Evolutionary conservation across 35 echinoderm and acorn worm genomes (phyloP).

Genomic region (Holothuria glaberrima): DNA sequence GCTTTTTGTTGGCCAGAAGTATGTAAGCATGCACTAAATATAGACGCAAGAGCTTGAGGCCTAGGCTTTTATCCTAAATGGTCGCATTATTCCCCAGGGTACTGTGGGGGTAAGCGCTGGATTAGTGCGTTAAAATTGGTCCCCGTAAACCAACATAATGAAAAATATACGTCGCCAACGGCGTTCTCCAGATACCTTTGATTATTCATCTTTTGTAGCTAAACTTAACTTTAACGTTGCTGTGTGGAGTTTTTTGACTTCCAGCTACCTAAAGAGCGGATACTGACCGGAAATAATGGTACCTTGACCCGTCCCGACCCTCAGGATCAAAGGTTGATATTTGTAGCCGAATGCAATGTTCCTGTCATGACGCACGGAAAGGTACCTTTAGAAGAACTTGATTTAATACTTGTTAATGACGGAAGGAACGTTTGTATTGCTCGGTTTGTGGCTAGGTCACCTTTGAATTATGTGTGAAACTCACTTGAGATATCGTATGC

Average conservation of each 20-base stretch:
- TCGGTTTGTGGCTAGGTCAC: too few relatives aligned
- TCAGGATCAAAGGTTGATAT: background rate
- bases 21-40: slow-evolving; percentile 9
- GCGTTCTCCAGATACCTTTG: slow-evolving; percentile 12
- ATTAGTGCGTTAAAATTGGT: slow-evolving; percentile 14
- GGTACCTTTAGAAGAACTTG: too few relatives aligned
- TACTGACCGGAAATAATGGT: slow-evolving; percentile 37
- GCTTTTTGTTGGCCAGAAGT: slow-evolving; percentile 13
- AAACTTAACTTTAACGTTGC: background rate
- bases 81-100: slow-evolving; percentile 29
- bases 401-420: too few relatives aligned
- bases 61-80: slow-evolving; percentile 26
- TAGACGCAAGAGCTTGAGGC: background rate
- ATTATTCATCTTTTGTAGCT: background rate
- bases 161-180: slow-evolving; percentile 2
- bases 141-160: background rate
- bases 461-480: too few relatives aligned
- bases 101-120: background rate
- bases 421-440: too few relatives aligned
- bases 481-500: too few relatives aligned
- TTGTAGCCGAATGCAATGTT: too few relatives aligned
- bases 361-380: too few relatives aligned
- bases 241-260: background rate
- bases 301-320: background rate
- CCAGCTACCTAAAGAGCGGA: background rate